A percentile compares a stretch with the other conserved stretches of the same genome.
phyloP scores from a whole-genome alignment of 2,888 invertebrate genomes.

The Agrochola macilenta region DNA sequence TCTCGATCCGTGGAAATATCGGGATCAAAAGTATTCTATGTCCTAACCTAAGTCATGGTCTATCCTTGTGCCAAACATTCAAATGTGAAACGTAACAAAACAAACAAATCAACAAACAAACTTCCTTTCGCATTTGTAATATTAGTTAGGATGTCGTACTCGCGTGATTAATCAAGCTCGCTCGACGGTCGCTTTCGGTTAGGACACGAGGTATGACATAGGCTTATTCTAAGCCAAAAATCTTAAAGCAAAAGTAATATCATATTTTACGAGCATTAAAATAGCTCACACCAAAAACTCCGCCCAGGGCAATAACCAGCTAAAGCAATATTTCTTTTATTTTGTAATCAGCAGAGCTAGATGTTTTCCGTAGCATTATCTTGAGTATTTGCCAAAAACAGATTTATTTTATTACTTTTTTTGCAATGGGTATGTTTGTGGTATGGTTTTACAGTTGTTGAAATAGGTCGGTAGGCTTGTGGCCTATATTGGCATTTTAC shows the following conservation, averaged over 20 bases:
- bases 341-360: constrained; percentile 44
- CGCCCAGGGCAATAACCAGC: constrained; percentile 23
- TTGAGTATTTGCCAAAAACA: constrained; percentile 60
- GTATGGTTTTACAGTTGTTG: constrained; percentile 5
- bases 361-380: constrained; percentile 51
- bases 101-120: no score
- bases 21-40: no score
- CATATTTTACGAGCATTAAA: constrained; percentile 8
- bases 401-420: constrained; percentile 53
- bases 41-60: no score
- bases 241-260: constrained; percentile 11
- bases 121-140: no score
- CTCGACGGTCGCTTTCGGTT: no score
- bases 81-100: no score
- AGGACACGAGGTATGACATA: no score
- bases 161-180: no score
- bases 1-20: no score
- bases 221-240: no score
- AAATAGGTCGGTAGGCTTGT: constrained; percentile 34
- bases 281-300: constrained; percentile 9
- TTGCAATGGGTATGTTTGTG: constrained; percentile 18
- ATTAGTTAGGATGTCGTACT: no score
- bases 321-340: constrained; percentile 32
- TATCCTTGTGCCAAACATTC: no score
- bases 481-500: constrained; percentile 24